A percentile compares a stretch with the other conserved stretches of the same genome.
These are phyloP conservation scores for Aphelocoma coerulescens DNA, from an alignment of 2,113 vertebrate genomes.

Conservation along the genomic window DNA sequence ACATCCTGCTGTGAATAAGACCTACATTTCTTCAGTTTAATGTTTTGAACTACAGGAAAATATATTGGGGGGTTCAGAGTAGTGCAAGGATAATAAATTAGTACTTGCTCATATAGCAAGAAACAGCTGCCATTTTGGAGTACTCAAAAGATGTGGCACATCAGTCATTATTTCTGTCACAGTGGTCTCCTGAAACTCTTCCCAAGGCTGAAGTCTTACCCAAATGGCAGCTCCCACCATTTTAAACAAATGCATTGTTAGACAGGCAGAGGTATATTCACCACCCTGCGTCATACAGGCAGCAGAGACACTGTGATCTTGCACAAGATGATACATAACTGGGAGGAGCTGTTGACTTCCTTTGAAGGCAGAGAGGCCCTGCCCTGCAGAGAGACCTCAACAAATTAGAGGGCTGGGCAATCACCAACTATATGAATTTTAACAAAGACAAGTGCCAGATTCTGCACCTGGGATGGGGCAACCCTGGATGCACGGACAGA, in stretches of 20 bases:
- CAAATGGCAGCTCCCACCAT: not conserved
- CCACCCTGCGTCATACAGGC: not conserved
- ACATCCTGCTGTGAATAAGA: conserved; percentile 59
- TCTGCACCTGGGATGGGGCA: not conserved
- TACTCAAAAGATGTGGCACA: not conserved
- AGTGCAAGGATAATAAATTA: not conserved
- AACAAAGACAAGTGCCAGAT: not conserved
- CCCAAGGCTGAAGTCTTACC: not conserved
- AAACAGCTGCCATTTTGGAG: not conserved
- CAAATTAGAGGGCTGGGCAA: not conserved
- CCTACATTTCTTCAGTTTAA: conserved; percentile 39
- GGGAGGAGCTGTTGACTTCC: not conserved
- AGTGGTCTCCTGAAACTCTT: not conserved
- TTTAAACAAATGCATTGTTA: not conserved
- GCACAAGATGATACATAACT: not conserved
- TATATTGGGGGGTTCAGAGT: not conserved
- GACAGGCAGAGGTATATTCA: not conserved
- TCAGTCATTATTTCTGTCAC: not conserved
- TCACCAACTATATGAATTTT: not conserved
- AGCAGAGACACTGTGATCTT: not conserved
- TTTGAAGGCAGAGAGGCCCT: not conserved
- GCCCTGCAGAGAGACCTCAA: not conserved
- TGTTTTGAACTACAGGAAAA: conserved; percentile 37
- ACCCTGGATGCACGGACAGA: accelerated
- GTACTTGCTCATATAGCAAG: not conserved